Conservation (phyloP, 2,888 invertebrate genomes). For the Neria commutata region DNA sequence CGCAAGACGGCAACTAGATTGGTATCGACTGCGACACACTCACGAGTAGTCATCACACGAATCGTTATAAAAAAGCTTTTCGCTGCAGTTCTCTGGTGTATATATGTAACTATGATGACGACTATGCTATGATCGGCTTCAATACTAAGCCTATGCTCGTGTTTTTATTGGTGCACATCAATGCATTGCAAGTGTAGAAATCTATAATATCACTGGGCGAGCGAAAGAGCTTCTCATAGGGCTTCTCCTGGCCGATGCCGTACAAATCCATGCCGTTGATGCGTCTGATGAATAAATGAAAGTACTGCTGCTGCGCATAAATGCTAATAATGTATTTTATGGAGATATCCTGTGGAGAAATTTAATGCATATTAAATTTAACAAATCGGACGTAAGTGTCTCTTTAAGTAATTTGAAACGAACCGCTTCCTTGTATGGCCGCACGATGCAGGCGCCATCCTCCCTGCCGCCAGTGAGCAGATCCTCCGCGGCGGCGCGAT, state of each 20-base stretch:
- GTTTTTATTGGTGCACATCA: constrained; percentile 58
- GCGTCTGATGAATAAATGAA: constrained; percentile 58
- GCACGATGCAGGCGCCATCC: constrained; percentile 58
- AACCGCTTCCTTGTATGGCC: constrained; percentile 57
- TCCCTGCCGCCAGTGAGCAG: constrained; percentile 49
- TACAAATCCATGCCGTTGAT: constrained; percentile 47
- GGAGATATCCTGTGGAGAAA: constrained; percentile 45
- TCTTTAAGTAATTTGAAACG: constrained; percentile 5
- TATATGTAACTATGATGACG: too few relatives aligned
- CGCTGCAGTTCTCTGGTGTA: too few relatives aligned
- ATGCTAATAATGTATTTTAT: constrained; percentile 60
- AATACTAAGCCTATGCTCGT: constrained; percentile 49
- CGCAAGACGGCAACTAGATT: too few relatives aligned
- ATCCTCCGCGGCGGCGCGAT: constrained; percentile 53
- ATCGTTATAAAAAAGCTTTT: too few relatives aligned
- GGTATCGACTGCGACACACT: too few relatives aligned
- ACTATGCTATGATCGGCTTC: constrained; percentile 47
- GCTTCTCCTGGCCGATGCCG: constrained; percentile 55
- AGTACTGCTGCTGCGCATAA: constrained; percentile 53
- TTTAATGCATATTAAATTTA: background rate
- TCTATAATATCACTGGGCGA: constrained; percentile 59
- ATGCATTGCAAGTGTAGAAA: constrained; percentile 52
- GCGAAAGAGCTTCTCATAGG: constrained; percentile 51
- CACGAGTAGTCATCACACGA: too few relatives aligned
- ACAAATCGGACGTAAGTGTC: background rate